Evolutionary conservation across 2,797 vertebrate genomes (phyloP).

Genomic region (Trichosurus vulpecula): DNA sequence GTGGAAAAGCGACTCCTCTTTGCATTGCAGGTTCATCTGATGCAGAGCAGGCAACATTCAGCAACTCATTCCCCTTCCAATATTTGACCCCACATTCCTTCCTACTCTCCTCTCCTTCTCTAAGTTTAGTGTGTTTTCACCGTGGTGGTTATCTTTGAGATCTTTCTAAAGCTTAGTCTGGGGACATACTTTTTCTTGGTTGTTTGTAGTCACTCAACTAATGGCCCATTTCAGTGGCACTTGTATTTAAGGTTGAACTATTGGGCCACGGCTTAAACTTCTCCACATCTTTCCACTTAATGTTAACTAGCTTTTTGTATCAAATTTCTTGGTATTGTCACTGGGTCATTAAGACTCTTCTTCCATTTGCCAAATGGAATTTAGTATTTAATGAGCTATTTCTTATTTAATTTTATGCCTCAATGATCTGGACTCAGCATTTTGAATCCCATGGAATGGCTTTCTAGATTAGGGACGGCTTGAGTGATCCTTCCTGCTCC

Average conservation of each 20-base stretch:
- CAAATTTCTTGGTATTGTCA: constrained; percentile 15
- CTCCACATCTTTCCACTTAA: background rate
- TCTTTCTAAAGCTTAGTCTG: background rate
- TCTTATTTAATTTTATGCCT: background rate
- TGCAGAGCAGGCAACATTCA: background rate
- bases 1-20: background rate
- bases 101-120: background rate
- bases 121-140: background rate
- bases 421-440: background rate
- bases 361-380: background rate
- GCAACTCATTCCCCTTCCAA: background rate
- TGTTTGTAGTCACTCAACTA: background rate
- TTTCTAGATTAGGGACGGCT: background rate
- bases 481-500: background rate
- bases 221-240: background rate
- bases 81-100: background rate
- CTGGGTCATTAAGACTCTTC: background rate
- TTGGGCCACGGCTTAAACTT: background rate
- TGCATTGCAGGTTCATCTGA: background rate
- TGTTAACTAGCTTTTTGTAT: background rate
- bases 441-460: background rate
- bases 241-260: background rate
- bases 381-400: background rate
- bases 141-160: background rate
- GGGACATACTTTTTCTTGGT: background rate